Evolutionary conservation across 2,797 vertebrate species (phyloP), one percentile per base, ranked within the genome.

Genomic region (Hypotaenidia philippensis): DNA sequence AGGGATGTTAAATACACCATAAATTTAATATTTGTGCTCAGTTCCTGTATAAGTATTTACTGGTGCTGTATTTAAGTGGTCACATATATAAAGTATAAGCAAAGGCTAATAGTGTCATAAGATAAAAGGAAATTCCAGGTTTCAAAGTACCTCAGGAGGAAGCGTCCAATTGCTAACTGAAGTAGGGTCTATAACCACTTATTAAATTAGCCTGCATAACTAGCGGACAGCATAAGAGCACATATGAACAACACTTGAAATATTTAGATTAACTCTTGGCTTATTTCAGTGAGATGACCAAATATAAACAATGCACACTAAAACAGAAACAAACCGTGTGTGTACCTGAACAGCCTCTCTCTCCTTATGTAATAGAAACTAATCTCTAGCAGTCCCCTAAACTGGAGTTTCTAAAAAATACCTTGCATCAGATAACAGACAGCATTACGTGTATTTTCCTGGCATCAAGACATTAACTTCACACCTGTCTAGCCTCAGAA

Each of bases 11-110:
- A 85, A 68, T 29, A 44, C 10, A 12, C 61, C 5, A 21, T 26
- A 70, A 80, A 53, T 38, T 52, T 55, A 52, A 31, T 47, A 38
- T 9, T 49, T 49, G 31, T 66, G 32, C 29, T 85, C 57, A 59
- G 45, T 81, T 92, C 57, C 50, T 59, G 18, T 47, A 0, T 11
- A 44, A 52, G 32, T 41, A 87, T 57, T 85, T 80, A 29, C 68
- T 71, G 31, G 49, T 49, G 68, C 32, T 85, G 44, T 49, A 64
- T 56, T 91, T 89, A 81, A 85, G 80, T 25, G 19, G 45, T 52
- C 50, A 75, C 10, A 14, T 27, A 34, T 13, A 50, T 16, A 34
- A 71, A 49, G 7, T 22, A 60, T 16, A 85, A 92, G 72, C 38
- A 69, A 72, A 50, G 18, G 59, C 25, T 79, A 86, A n/a, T 0